Evolutionary conservation across 2,113 vertebrate species (phyloP).

Genomic region (Azemiops feae): DNA sequence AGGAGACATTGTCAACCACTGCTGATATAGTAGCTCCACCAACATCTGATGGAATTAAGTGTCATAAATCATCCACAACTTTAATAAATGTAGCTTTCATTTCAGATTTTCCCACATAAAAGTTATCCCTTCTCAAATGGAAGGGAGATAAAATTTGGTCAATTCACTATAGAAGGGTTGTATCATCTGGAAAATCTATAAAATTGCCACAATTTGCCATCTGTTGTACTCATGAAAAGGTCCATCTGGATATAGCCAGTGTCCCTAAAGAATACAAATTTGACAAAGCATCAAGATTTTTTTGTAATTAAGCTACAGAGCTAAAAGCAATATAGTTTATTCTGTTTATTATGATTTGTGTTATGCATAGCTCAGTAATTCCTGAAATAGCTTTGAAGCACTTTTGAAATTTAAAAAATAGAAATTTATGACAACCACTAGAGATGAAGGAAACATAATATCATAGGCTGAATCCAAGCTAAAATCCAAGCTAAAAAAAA

Average conservation of each 20-base stretch:
- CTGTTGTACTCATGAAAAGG: background rate
- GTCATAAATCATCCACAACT: background rate
- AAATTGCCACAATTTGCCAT: background rate
- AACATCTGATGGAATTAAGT: background rate
- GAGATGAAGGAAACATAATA: background rate
- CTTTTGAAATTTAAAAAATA: background rate
- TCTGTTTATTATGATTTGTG: background rate
- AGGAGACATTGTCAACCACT: background rate
- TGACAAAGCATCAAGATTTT: background rate
- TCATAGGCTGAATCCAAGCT: background rate
- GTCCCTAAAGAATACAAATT: background rate
- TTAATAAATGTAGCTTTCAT: background rate
- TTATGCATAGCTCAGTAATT: background rate
- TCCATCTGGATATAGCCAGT: background rate
- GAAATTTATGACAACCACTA: background rate
- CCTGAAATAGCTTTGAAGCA: background rate
- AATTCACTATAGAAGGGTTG: background rate
- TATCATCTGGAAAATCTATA: background rate
- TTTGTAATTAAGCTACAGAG: background rate
- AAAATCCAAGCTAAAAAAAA: background rate
- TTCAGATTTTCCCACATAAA: background rate
- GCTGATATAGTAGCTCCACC: background rate
- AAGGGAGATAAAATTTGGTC: background rate
- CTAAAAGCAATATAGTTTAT: background rate
- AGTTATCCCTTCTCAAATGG: background rate